phyloP scores from a whole-genome alignment of 2,888 invertebrate species.

The Alloscopus bannaensis region DNA sequence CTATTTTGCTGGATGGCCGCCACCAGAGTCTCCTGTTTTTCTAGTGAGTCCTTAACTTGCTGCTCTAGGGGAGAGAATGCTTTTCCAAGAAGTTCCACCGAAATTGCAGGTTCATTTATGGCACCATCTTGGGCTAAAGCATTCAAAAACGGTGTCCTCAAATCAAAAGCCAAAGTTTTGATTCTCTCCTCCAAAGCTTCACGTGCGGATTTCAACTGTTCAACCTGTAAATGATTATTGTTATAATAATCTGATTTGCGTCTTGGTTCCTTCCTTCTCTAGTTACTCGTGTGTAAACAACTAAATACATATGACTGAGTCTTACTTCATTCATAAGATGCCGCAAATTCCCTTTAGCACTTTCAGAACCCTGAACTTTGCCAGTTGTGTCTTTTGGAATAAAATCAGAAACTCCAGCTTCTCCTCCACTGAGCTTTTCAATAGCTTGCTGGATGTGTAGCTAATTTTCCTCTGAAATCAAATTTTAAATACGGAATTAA shows the following conservation, averaged over 20 bases:
- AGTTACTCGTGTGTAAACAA: not conserved
- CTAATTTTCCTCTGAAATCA: conserved; percentile 87
- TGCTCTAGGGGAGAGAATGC: conserved; percentile 86
- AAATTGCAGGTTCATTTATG: conserved; percentile 83
- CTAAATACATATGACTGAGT: conserved; percentile 1
- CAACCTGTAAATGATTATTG: conserved; percentile 79
- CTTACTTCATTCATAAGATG: conserved; percentile 85
- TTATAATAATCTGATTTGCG: too few relatives aligned
- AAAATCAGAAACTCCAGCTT: conserved; percentile 82
- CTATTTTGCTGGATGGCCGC: conserved; percentile 81
- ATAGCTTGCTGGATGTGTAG: conserved; percentile 86
- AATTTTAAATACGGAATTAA: too few relatives aligned
- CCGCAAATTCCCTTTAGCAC: conserved; percentile 82
- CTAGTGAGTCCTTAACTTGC: conserved; percentile 85
- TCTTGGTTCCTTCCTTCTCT: too few relatives aligned
- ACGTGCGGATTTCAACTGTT: conserved; percentile 90
- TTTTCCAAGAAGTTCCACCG: conserved; percentile 83
- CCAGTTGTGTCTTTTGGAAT: conserved; percentile 82
- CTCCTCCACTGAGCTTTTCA: conserved; percentile 85
- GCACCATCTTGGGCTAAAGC: conserved; percentile 86
- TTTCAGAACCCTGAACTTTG: conserved; percentile 73
- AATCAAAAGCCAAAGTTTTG: conserved; percentile 86
- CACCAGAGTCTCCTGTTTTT: conserved; percentile 83
- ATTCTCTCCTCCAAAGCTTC: conserved; percentile 92
- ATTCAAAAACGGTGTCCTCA: conserved; percentile 86